Percentiles rank a stretch among this genome's conserved stretches.
Evolutionary conservation across 2,888 invertebrate genomes (phyloP).

Genomic region (Clistopyga incitator): DNA sequence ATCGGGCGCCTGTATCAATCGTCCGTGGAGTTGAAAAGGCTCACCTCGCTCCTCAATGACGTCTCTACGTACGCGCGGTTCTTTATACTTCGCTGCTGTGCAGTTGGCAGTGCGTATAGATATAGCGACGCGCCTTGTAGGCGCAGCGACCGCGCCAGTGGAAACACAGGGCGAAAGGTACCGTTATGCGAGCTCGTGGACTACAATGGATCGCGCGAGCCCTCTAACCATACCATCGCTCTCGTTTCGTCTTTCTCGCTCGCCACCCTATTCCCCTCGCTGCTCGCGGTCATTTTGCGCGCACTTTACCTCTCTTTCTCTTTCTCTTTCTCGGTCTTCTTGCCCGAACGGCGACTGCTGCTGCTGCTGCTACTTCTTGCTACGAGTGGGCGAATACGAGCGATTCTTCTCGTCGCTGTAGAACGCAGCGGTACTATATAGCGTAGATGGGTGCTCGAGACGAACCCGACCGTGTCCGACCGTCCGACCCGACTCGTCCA

Average conservation of each 20-base stretch:
- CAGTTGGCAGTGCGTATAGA: slow-evolving; percentile 13
- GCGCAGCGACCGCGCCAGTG: slow-evolving; percentile 15
- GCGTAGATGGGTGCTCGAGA: slow-evolving; percentile 14
- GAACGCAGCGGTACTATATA: slow-evolving; percentile 31
- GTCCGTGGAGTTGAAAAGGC: slow-evolving; percentile 9
- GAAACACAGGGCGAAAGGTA: slow-evolving; percentile 44
- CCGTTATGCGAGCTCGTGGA: slow-evolving; percentile 49
- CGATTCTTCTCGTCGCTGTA: slow-evolving; percentile 45
- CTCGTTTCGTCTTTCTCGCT: slow-evolving; percentile 1
- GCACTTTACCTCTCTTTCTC: slow-evolving; percentile 41
- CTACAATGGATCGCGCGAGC: slow-evolving; percentile 53
- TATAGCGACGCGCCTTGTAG: slow-evolving; percentile 12
- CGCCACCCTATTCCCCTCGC: slow-evolving; percentile 41
- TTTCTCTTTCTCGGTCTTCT: no score
- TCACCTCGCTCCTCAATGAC: slow-evolving; percentile 15
- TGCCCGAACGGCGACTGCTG: slow-evolving; percentile 19
- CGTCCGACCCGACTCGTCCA: slow-evolving; percentile 64
- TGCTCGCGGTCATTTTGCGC: slow-evolving; percentile 53
- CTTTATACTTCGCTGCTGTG: not conserved
- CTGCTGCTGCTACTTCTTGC: slow-evolving; percentile 4
- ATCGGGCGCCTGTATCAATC: slow-evolving; percentile 9
- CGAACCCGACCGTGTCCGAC: slow-evolving; percentile 44
- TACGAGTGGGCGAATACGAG: slow-evolving; percentile 51
- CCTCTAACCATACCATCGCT: slow-evolving; percentile 42
- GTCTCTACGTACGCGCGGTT: slow-evolving; percentile 11